phyloP scores from a whole-genome alignment of 1,140 invertebrate genomes.

The Ridgeia piscesae region DNA sequence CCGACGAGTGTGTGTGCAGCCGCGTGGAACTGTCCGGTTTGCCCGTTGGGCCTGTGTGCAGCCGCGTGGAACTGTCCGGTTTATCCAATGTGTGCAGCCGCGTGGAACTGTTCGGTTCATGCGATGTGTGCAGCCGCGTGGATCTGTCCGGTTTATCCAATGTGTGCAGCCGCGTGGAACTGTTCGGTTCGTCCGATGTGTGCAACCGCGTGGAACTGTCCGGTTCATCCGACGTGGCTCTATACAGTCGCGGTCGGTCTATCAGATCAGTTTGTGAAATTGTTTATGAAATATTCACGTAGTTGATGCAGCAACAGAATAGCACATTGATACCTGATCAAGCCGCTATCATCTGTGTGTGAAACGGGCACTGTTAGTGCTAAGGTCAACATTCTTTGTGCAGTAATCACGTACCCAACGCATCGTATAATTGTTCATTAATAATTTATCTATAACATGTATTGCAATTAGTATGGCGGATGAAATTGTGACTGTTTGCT shows the following conservation, averaged over 20 bases:
- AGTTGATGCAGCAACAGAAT: neutral
- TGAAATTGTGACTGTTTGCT: too few species aligned
- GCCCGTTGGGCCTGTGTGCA: too few species aligned
- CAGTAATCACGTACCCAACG: neutral
- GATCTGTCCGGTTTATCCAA: neutral
- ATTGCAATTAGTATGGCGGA: too few species aligned
- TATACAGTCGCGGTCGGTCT: neutral
- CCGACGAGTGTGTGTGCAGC: too few species aligned
- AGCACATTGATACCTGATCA: neutral
- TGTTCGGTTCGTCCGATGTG: too few species aligned
- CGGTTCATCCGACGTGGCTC: neutral
- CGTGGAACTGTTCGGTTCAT: too few species aligned
- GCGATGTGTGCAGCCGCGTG: too few species aligned
- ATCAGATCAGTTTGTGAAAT: neutral
- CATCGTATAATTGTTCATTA: neutral
- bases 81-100: too few species aligned
- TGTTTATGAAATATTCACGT: neutral
- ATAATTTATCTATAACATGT: too few species aligned
- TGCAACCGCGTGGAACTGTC: neutral
- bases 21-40: too few species aligned
- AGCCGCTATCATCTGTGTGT: neutral
- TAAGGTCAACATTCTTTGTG: neutral
- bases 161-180: neutral
- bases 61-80: too few species aligned
- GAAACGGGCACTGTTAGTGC: neutral